Percentiles rank a stretch among this genome's conserved stretches.
Conservation (phyloP, 1,140 invertebrate species). For the Bradynema listronoti region DNA sequence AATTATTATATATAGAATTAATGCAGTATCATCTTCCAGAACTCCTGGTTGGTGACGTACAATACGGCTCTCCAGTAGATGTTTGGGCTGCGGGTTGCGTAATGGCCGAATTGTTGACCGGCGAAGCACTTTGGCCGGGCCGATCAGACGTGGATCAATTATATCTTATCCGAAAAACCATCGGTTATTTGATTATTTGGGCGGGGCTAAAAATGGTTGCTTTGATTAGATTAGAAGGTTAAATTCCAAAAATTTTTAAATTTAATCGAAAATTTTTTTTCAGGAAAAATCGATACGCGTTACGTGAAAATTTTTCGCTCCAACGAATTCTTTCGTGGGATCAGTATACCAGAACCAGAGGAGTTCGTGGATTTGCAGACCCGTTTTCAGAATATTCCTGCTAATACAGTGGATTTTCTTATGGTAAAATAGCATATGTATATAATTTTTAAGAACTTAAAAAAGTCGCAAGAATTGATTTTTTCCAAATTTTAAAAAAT, state of each 20-base stretch:
- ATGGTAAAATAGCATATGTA: background rate
- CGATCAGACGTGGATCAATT: constrained; percentile 97
- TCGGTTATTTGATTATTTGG: constrained; percentile 59
- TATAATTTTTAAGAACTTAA: too few relatives aligned
- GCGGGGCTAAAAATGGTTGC: background rate
- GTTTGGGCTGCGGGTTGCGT: constrained; percentile 81
- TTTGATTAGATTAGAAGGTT: background rate
- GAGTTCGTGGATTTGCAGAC: constrained; percentile 52
- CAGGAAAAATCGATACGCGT: constrained; percentile 78
- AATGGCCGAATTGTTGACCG: constrained; percentile 84
- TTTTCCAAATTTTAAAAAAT: constrained; percentile 22
- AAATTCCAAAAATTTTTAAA: constrained; percentile 11
- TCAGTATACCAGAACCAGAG: constrained; percentile 77
- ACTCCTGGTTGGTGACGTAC: constrained; percentile 88
- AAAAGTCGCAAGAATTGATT: constrained; percentile 16
- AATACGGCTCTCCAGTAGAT: constrained; percentile 91
- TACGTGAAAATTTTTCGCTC: constrained; percentile 90
- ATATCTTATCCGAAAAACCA: constrained; percentile 82
- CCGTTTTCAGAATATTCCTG: background rate
- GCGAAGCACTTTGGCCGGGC: constrained; percentile 75
- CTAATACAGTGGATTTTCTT: constrained; percentile 1
- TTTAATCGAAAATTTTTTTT: constrained; percentile 21
- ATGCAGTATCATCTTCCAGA: constrained; percentile 63
- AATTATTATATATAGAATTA: too few relatives aligned
- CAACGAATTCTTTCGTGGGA: constrained; percentile 84